These are phyloP conservation scores for Tipula unca DNA, from an alignment of 2,888 invertebrate species.

Conservation along the genomic window DNA sequence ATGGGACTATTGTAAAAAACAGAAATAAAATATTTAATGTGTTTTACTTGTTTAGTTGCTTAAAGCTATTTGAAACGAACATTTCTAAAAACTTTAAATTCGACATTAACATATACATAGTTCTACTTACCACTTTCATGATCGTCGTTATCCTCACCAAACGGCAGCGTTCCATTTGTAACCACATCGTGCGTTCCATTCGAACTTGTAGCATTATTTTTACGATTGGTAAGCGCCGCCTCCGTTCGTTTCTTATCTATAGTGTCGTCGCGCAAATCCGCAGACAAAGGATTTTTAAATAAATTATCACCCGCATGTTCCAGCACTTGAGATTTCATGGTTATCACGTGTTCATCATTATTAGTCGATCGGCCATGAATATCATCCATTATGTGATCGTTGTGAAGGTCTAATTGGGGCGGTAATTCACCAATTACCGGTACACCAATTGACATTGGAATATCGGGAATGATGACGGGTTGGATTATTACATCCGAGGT, in stretches of 20 bases:
- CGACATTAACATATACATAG: no score
- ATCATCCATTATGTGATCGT: background rate
- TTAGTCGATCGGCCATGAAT: background rate
- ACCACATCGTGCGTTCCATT: background rate
- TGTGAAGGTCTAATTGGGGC: conserved; percentile 38
- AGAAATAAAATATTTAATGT: no score
- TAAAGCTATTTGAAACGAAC: no score
- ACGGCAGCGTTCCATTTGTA: background rate
- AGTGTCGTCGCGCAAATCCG: conserved; percentile 28
- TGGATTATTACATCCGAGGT: conserved; percentile 38
- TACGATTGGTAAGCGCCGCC: background rate
- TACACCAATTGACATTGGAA: conserved; percentile 39
- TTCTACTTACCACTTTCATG: background rate
- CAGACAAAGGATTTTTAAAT: conserved; percentile 37
- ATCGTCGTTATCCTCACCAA: conserved; percentile 14
- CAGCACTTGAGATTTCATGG: conserved; percentile 25
- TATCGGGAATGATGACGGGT: conserved; percentile 34
- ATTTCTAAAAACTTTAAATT: no score
- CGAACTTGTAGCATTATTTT: background rate
- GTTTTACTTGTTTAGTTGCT: no score
- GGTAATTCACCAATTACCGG: conserved; percentile 42
- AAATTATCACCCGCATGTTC: conserved; percentile 33
- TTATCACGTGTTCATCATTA: conserved; percentile 1
- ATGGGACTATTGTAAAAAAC: no score
- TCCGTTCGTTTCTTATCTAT: background rate